Evolutionary conservation across 2,797 vertebrate species (phyloP).

Genomic region (Phataginus tricuspis): DNA sequence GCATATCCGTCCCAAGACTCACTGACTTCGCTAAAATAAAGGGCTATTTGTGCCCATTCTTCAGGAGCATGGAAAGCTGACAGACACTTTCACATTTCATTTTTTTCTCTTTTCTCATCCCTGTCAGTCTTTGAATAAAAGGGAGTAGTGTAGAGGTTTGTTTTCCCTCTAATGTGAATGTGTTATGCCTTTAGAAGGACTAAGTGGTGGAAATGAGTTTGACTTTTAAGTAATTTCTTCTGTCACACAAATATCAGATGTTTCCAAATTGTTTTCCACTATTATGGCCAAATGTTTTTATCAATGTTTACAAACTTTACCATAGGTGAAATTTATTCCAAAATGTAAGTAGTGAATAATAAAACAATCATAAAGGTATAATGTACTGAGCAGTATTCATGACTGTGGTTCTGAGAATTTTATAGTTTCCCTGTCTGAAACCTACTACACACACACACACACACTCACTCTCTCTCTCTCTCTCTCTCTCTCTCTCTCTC

Average conservation of each 20-base stretch:
- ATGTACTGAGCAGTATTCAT: not conserved
- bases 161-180: slow-evolving; percentile 8
- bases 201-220: not conserved
- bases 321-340: not conserved
- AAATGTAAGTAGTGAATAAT: not conserved
- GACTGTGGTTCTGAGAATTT: not conserved
- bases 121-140: not conserved
- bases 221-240: not conserved
- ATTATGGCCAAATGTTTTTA: not conserved
- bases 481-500: too few relatives aligned
- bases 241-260: not conserved
- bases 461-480: not conserved
- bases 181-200: not conserved
- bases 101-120: not conserved
- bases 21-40: not conserved
- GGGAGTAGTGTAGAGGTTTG: not conserved
- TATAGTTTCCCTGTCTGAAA: not conserved
- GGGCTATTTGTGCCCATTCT: not conserved
- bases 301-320: not conserved
- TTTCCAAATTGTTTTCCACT: not conserved
- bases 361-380: not conserved
- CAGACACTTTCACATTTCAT: not conserved
- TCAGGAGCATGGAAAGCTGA: not conserved
- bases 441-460: not conserved
- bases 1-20: not conserved